These are phyloP conservation scores for honey bee (Apis mellifera) DNA, from an alignment of 1,140 invertebrate species.

Conservation along the genomic window Amel_HAv3.1 CM009935.2:5624501-5625000, in stretches of 20 bases:
- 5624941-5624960: slow-evolving; percentile 6
- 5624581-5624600: not conserved
- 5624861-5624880: not conserved
- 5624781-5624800: not conserved
- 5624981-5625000: not conserved
- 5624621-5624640: too few relatives aligned
- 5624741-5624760: too few relatives aligned
- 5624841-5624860: not conserved
- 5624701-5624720: not conserved
- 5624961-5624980: not conserved
- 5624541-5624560: too few relatives aligned
- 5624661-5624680: too few relatives aligned
- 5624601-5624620: too few relatives aligned
- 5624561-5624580: not conserved
- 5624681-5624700: too few relatives aligned
- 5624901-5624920: slow-evolving; percentile 7
- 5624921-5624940: not conserved
- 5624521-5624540: not conserved
- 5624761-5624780: too few relatives aligned
- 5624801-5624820: slow-evolving; percentile 9
- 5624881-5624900: not conserved
- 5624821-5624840: not conserved
- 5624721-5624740: not conserved
- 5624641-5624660: too few relatives aligned
- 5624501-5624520: not conserved